phyloP scores from a whole-genome alignment of 2,797 vertebrate genomes.

The Serranus cabrilla region DNA sequence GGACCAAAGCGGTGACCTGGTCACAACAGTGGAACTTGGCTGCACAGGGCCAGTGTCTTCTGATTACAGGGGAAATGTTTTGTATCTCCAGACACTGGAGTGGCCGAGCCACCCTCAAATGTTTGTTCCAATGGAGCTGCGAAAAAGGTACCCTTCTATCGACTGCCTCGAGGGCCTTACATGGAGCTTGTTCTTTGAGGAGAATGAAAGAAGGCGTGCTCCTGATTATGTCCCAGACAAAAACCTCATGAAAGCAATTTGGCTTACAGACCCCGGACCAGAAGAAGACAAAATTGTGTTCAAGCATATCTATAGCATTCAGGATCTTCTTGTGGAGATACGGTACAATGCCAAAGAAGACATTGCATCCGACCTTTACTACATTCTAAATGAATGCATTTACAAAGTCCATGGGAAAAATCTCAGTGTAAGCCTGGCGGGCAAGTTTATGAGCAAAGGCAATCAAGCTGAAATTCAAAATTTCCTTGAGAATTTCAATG shows the following conservation, averaged over 20 bases:
- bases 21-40: slow-evolving; percentile 45
- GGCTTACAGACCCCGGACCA: slow-evolving; percentile 58
- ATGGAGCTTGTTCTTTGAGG: slow-evolving; percentile 81
- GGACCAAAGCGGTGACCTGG: slow-evolving; percentile 54
- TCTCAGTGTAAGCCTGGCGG: slow-evolving; percentile 62
- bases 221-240: slow-evolving; percentile 56
- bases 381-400: slow-evolving; percentile 77
- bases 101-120: slow-evolving; percentile 80
- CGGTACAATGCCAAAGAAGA: slow-evolving; percentile 76
- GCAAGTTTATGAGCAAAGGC: slow-evolving; percentile 63
- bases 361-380: slow-evolving; percentile 58
- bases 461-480: slow-evolving; percentile 34
- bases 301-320: slow-evolving; percentile 75
- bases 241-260: slow-evolving; percentile 50
- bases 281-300: slow-evolving; percentile 38
- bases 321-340: slow-evolving; percentile 80
- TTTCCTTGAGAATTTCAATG: slow-evolving; percentile 58
- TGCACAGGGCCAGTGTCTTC: slow-evolving; percentile 54
- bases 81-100: slow-evolving; percentile 66
- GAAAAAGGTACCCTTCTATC: slow-evolving; percentile 76
- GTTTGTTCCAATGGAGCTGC: slow-evolving; percentile 76
- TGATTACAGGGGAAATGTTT: slow-evolving; percentile 62
- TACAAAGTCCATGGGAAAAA: slow-evolving; percentile 67
- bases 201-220: slow-evolving; percentile 73
- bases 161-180: slow-evolving; percentile 80